These are phyloP conservation scores for Pocillopora grandis DNA, from an alignment of 92 coral and sea anemone species.

Conservation along the genomic window DNA sequence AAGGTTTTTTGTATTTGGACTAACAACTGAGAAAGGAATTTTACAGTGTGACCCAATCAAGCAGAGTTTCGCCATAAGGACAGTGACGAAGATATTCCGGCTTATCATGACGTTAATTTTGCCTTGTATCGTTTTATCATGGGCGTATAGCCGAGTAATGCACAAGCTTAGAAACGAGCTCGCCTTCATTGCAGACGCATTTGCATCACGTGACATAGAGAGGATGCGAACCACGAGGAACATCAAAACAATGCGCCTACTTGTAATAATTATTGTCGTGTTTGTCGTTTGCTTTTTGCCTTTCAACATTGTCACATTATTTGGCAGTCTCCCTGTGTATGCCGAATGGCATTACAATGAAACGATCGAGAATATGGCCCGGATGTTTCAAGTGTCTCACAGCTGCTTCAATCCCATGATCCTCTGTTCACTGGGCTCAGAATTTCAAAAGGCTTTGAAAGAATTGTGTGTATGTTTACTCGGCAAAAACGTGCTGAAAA, in stretches of 20 bases:
- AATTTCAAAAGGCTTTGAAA: conserved; percentile 6
- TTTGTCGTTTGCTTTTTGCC: conserved; percentile 19
- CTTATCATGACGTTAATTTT: neutral
- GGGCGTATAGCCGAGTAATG: conserved; percentile 11
- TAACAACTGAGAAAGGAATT: conserved; percentile 17
- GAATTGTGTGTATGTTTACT: neutral
- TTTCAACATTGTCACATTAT: neutral
- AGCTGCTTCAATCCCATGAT: conserved; percentile 33
- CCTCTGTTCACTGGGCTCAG: conserved; percentile 16
- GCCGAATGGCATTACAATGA: conserved; percentile 17
- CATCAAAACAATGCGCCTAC: conserved; percentile 21
- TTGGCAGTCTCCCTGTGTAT: neutral
- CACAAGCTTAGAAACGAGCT: conserved; percentile 21
- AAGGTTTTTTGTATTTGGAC: conserved; percentile 14
- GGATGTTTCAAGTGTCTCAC: conserved; percentile 30
- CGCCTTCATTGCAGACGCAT: conserved; percentile 1
- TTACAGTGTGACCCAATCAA: conserved; percentile 14
- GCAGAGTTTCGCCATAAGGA: neutral
- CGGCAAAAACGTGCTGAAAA: neutral
- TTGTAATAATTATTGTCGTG: neutral
- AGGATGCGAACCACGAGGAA: conserved; percentile 14
- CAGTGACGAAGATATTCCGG: neutral
- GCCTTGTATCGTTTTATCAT: conserved; percentile 11
- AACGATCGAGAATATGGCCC: conserved; percentile 6
- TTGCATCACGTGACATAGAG: neutral